phyloP scores from a whole-genome alignment of 92 coral and sea anemone species.

The Palythoa caribaeorum region DNA sequence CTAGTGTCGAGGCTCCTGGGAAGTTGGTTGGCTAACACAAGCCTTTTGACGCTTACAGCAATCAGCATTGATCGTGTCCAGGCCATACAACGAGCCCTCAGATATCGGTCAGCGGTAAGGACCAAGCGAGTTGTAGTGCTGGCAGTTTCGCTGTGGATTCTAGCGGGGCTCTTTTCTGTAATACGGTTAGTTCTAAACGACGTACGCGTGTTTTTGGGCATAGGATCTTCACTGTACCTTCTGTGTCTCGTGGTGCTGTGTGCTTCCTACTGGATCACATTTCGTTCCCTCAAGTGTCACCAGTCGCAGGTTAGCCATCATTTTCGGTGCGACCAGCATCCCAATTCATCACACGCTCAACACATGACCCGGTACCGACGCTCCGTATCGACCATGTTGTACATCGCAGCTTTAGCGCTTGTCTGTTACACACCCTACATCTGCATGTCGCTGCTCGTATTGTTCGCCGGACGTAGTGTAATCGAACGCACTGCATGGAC shows the following conservation, averaged over 20 bases:
- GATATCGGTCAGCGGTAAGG: slow-evolving; percentile 39
- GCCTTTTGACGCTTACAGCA: slow-evolving; percentile 31
- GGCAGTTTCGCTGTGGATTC: slow-evolving; percentile 19
- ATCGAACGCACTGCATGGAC: slow-evolving; percentile 34
- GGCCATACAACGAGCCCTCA: slow-evolving; percentile 28
- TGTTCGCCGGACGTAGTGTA: slow-evolving; percentile 22
- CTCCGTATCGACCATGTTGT: slow-evolving; percentile 35
- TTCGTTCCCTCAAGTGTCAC: slow-evolving; percentile 27
- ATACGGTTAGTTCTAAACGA: slow-evolving; percentile 13
- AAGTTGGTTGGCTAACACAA: slow-evolving; percentile 33
- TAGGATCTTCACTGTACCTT: slow-evolving; percentile 27
- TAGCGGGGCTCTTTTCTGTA: slow-evolving; percentile 35
- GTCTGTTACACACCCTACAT: slow-evolving; percentile 30
- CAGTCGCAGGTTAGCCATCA: slow-evolving; percentile 12
- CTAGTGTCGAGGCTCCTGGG: slow-evolving; percentile 45
- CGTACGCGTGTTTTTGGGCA: slow-evolving; percentile 33
- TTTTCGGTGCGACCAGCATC: not conserved
- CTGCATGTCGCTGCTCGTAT: slow-evolving; percentile 30
- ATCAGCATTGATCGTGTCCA: slow-evolving; percentile 40
- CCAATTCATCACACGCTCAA: not conserved
- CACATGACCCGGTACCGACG: slow-evolving; percentile 20
- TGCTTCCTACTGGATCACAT: slow-evolving; percentile 25
- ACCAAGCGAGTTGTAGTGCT: slow-evolving; percentile 27
- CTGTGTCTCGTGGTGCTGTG: slow-evolving; percentile 31
- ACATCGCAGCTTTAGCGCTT: slow-evolving; percentile 7